Conservation (phyloP, 2,888 invertebrate genomes). For the Drosophila gaucha region DNA sequence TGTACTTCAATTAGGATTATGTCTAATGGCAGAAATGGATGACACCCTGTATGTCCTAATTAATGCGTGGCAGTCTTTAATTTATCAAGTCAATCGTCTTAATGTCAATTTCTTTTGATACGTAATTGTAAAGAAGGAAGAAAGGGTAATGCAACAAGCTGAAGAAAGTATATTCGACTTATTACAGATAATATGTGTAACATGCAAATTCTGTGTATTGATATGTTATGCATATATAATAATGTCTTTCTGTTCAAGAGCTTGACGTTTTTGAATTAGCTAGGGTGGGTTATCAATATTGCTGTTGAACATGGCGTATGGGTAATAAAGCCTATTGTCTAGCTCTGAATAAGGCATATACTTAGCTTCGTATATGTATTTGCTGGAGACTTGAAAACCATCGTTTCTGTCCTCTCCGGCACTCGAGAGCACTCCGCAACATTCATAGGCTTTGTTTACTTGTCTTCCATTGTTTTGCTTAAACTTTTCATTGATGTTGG, state of each 20-base stretch:
- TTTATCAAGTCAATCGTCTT: constrained; percentile 15
- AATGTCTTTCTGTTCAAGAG: not conserved
- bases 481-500: constrained; percentile 79
- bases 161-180: not conserved
- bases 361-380: constrained; percentile 6
- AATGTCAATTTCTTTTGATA: constrained; percentile 16
- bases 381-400: not conserved
- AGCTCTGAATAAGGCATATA: constrained; percentile 7
- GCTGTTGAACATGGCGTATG: constrained; percentile 66
- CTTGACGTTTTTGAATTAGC: not conserved
- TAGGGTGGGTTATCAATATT: constrained; percentile 44
- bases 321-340: constrained; percentile 49
- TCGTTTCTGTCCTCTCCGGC: constrained; percentile 44
- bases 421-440: constrained; percentile 64
- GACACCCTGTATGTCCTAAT: constrained; percentile 5
- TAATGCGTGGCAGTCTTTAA: constrained; percentile 13
- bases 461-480: constrained; percentile 72
- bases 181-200: no score
- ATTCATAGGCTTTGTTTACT: constrained; percentile 78
- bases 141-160: not conserved
- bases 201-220: no score
- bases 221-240: not conserved
- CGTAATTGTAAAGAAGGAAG: not conserved
- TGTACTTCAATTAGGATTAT: constrained; percentile 63
- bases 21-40: constrained; percentile 36